These are phyloP conservation scores for Drosophila burlai DNA, from an alignment of 1,140 invertebrate species.

Conservation along the genomic window DNA sequence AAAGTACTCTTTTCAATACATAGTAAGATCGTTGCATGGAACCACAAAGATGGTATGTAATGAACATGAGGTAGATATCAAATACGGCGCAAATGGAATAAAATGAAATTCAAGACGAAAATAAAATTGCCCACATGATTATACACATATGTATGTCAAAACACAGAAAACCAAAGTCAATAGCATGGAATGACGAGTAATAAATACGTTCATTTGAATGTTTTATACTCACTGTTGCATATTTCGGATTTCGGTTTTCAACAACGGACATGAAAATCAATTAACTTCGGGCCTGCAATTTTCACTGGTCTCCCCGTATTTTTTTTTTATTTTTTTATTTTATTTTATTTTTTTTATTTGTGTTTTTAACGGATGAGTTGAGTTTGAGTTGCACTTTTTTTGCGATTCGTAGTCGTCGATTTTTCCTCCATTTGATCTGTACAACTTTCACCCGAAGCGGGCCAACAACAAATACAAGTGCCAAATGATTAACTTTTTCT, in stretches of 20 bases:
- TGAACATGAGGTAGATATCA: constrained; percentile 25
- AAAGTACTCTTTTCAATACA: background rate
- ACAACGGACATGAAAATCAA: constrained; percentile 41
- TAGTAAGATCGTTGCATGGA: background rate
- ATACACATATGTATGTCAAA: background rate
- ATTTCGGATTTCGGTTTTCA: constrained; percentile 24
- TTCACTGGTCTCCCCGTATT: constrained; percentile 18
- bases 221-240: constrained; percentile 43
- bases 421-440: constrained; percentile 67
- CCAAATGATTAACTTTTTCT: constrained; percentile 48
- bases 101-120: constrained; percentile 41
- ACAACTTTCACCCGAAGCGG: constrained; percentile 75
- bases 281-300: constrained; percentile 34
- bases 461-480: constrained; percentile 44
- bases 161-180: constrained; percentile 19
- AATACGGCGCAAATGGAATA: constrained; percentile 17
- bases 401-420: constrained; percentile 36
- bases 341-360: no score
- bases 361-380: constrained; percentile 57
- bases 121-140: constrained; percentile 21
- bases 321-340: no score
- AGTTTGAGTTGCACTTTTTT: constrained; percentile 61
- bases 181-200: constrained; percentile 25
- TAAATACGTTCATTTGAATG: constrained; percentile 9
- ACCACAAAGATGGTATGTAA: constrained; percentile 5